Conservation (phyloP, 1,140 invertebrate genomes). For the Steinernema feltiae region DNA sequence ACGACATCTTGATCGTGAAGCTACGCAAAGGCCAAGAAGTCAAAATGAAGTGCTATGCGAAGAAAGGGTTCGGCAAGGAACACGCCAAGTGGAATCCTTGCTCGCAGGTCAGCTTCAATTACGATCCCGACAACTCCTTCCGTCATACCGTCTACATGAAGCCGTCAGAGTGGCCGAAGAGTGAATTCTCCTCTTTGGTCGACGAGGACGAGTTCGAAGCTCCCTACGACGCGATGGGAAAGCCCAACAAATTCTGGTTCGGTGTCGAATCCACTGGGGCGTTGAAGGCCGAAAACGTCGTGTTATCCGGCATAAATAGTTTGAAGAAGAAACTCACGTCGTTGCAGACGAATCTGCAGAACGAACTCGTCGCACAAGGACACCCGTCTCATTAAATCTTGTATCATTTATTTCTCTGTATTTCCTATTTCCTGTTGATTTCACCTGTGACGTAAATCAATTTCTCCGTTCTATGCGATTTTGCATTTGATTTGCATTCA, state of each 20-base stretch:
- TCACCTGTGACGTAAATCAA: background rate
- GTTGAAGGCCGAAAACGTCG: conserved; percentile 90
- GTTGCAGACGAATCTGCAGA: conserved; percentile 68
- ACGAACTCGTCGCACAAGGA: conserved; percentile 60
- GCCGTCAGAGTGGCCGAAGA: conserved; percentile 98
- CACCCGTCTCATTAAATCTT: conserved; percentile 11
- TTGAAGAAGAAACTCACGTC: conserved; percentile 93
- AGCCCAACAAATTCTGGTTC: conserved; percentile 93
- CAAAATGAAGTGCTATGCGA: conserved; percentile 88
- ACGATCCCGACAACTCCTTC: conserved; percentile 97
- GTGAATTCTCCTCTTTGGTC: conserved; percentile 87
- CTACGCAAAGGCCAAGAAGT: conserved; percentile 93
- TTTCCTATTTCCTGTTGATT: conserved; percentile 1
- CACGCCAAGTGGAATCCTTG: conserved; percentile 99
- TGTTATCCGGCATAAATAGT: conserved; percentile 82
- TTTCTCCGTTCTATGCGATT: background rate
- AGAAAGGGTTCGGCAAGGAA: conserved; percentile 92
- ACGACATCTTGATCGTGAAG: conserved; percentile 92
- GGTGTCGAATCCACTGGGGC: conserved; percentile 92
- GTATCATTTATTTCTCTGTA: conserved; percentile 14
- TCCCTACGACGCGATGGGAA: conserved; percentile 81
- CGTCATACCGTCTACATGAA: conserved; percentile 91
- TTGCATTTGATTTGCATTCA: background rate
- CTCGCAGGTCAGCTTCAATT: conserved; percentile 93
- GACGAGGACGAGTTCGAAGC: conserved; percentile 86